Conservation (phyloP, 2,113 vertebrate species). For the Tichodroma muraria region DNA sequence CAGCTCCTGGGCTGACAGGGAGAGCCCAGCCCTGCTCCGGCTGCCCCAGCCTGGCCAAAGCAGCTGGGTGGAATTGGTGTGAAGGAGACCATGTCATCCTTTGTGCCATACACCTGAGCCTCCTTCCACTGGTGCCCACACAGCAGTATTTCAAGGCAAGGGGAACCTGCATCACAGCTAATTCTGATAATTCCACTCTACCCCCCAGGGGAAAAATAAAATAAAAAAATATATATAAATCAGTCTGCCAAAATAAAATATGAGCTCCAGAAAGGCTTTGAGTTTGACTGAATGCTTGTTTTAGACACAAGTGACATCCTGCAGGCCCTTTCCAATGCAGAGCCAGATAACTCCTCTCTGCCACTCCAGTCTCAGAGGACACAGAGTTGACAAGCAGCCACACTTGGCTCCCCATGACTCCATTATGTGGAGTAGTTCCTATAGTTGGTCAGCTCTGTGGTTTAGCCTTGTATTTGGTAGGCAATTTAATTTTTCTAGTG, state of each 20-base stretch:
- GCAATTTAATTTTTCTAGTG: neutral
- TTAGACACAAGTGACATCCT: neutral
- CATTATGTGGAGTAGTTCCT: rapidly evolving
- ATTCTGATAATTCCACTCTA: neutral
- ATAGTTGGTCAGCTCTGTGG: neutral
- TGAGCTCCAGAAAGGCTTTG: neutral
- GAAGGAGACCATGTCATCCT: neutral
- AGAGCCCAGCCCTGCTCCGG: neutral
- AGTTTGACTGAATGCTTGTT: neutral
- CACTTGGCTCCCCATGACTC: neutral
- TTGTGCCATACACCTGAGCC: neutral
- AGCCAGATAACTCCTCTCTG: neutral
- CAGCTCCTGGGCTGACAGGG: neutral
- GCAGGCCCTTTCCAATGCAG: neutral
- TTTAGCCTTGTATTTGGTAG: neutral
- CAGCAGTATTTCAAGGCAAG: neutral
- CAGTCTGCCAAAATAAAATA: neutral
- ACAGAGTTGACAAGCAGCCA: neutral
- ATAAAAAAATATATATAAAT: no score
- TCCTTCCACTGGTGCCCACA: neutral
- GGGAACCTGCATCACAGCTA: neutral
- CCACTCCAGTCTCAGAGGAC: neutral
- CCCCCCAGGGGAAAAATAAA: rapidly evolving
- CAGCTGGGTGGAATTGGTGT: neutral
- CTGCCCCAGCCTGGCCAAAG: neutral